These are phyloP conservation scores for Sebastiscus tertius DNA, from an alignment of 2,797 vertebrate species.

Conservation along the genomic window DNA sequence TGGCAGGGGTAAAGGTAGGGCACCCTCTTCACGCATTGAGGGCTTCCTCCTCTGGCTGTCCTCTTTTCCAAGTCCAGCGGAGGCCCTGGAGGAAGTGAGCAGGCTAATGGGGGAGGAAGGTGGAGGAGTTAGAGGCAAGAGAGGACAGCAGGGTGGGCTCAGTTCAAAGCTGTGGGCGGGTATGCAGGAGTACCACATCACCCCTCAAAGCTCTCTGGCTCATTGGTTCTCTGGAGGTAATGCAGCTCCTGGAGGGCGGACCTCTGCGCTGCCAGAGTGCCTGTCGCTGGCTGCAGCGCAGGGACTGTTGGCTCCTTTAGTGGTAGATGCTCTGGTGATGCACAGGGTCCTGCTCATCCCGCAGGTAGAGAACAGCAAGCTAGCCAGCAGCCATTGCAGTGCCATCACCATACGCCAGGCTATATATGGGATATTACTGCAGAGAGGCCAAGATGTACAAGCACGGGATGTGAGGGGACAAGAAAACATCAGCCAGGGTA, in stretches of 20 bases:
- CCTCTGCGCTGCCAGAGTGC: conserved; percentile 79
- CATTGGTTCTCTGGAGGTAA: conserved; percentile 82
- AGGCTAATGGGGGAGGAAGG: conserved; percentile 71
- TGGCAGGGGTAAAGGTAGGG: conserved; percentile 38
- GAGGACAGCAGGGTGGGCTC: conserved; percentile 63
- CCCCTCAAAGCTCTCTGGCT: conserved; percentile 79
- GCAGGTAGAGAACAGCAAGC: conserved; percentile 92
- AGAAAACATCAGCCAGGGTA: conserved; percentile 18
- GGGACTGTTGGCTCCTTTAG: conserved; percentile 83
- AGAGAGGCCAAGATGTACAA: conserved; percentile 10
- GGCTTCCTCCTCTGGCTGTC: conserved; percentile 89
- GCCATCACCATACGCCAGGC: conserved; percentile 86
- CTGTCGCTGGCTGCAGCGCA: conserved; percentile 75
- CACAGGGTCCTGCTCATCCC: conserved; percentile 85
- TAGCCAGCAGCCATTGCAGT: conserved; percentile 83
- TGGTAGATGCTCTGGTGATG: conserved; percentile 86
- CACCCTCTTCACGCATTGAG: conserved; percentile 78
- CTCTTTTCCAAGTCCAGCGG: conserved; percentile 74
- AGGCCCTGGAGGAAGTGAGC: conserved; percentile 85
- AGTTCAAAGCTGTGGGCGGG: conserved; percentile 77
- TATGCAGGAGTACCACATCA: conserved; percentile 88
- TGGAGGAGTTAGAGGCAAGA: conserved; percentile 53
- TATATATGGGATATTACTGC: conserved; percentile 89
- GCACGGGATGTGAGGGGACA: not conserved
- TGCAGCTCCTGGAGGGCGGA: conserved; percentile 16